Evolutionary conservation across 2,797 vertebrate genomes (phyloP).

Genomic region (Allobates femoralis): DNA sequence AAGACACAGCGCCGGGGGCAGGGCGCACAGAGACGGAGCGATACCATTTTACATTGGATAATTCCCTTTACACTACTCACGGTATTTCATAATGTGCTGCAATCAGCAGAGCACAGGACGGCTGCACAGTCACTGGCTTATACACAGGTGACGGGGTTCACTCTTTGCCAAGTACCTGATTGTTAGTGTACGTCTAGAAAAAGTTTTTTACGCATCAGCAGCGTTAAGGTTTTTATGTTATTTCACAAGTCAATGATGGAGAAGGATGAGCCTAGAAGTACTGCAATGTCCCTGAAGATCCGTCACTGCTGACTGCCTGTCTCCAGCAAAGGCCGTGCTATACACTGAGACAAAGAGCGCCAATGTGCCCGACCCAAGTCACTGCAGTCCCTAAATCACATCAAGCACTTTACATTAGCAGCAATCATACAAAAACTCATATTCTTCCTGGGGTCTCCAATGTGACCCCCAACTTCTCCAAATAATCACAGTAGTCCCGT

Average conservation of each 20-base stretch:
- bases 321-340: neutral
- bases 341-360: neutral
- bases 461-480: no score
- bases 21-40: neutral
- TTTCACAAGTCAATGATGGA: neutral
- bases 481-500: no score
- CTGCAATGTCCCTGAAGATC: neutral
- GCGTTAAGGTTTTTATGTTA: neutral
- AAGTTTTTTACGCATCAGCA: constrained; percentile 5
- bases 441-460: no score
- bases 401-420: neutral
- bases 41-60: neutral
- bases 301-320: neutral
- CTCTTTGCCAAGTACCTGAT: constrained; percentile 19
- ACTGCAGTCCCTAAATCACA: neutral
- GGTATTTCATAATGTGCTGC: neutral
- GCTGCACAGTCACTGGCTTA: neutral
- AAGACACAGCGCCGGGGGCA: neutral
- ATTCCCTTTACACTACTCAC: neutral
- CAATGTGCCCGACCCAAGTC: neutral
- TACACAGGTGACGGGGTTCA: constrained; percentile 15
- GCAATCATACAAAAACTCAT: neutral
- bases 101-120: constrained; percentile 41
- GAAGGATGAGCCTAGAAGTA: neutral
- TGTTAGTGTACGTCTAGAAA: neutral